Base-by-base conservation (phyloP, 1,140 invertebrate genomes). In the Bombus pyrosoma region DNA sequence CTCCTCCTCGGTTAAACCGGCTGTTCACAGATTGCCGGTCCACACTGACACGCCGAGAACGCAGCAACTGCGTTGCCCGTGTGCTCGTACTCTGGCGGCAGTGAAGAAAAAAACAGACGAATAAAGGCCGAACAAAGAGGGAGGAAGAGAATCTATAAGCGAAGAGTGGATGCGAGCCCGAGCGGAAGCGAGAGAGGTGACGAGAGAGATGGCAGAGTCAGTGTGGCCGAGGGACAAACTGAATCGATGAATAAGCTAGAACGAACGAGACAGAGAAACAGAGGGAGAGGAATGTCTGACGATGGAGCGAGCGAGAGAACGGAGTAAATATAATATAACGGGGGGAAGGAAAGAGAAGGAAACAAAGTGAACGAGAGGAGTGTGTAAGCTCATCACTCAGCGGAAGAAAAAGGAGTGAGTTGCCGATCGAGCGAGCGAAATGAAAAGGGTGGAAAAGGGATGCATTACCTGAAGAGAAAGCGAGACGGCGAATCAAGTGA, bases 21-120 rank as follows among this genome's bases (percentile, higher is more conserved):
- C 66, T 84, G 81, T 84, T 83, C 85, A 79, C 85, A 43, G 85
- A 86, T 78, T 86, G 62, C 80, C 39, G 76, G 83, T 79, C 34
- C 77, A 73, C 68, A 64, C 76, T 62, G 68, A 80, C 41, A 39
- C 74, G 66, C 22, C 25, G 43, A 13, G 79, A 68, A 69, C 66
- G 74, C 74, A 75, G 71, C 47, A 53, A 53, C 47, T 22, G 47
- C 47, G 47, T 53, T 53, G 47, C 47, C 66, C 43, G 59, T 74
- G 72, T 47, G 81, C 39, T 34, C 25, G 69, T 69, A 18, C 28
- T 32, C 43, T 41, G 37, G 22, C n/a, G 15, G 68, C 53, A 53
- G 34, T 22, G n/a, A 59, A 62, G 81, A 76, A 64, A 37, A 72
- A 72, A 47, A 79, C 13, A 62, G 74, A 71, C n/a, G 59, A 39